Evolutionary conservation across 2,113 vertebrate genomes (phyloP).

Genomic region (Myotis lucifugus): DNA sequence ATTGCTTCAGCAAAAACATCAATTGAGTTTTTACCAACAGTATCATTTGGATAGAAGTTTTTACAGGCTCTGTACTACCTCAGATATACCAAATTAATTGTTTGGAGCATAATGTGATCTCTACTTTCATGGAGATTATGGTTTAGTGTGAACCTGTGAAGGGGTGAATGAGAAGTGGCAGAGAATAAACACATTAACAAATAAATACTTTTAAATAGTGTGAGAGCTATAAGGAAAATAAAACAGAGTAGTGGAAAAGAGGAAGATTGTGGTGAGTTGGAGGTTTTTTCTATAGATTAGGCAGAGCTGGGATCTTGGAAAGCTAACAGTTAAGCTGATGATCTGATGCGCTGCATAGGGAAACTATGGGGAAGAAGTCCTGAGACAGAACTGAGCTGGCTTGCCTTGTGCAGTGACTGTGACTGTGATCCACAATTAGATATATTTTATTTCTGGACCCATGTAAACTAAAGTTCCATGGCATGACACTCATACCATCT

Average conservation of each 20-base stretch:
- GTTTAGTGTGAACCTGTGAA: not conserved
- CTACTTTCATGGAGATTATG: not conserved
- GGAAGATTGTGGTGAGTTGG: not conserved
- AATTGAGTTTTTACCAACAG: not conserved
- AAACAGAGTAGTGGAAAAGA: not conserved
- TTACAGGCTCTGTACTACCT: not conserved
- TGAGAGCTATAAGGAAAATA: not conserved
- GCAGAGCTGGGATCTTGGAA: not conserved
- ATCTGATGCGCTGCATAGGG: not conserved
- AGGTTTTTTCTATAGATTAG: not conserved
- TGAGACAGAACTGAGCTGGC: not conserved
- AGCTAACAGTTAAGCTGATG: not conserved
- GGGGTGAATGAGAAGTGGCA: not conserved
- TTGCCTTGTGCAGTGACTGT: not conserved
- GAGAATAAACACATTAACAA: not conserved
- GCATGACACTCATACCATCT: not conserved
- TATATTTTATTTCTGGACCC: not conserved
- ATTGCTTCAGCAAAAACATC: not conserved
- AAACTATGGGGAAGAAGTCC: not conserved
- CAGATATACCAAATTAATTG: slow-evolving; percentile 25
- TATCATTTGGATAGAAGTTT: slow-evolving; percentile 3
- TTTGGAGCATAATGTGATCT: not conserved
- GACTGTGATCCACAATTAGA: not conserved
- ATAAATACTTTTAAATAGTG: not conserved
- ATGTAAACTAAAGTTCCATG: not conserved